Base-by-base conservation (phyloP, 2,113 vertebrate genomes). In the Salminus brasiliensis region DNA sequence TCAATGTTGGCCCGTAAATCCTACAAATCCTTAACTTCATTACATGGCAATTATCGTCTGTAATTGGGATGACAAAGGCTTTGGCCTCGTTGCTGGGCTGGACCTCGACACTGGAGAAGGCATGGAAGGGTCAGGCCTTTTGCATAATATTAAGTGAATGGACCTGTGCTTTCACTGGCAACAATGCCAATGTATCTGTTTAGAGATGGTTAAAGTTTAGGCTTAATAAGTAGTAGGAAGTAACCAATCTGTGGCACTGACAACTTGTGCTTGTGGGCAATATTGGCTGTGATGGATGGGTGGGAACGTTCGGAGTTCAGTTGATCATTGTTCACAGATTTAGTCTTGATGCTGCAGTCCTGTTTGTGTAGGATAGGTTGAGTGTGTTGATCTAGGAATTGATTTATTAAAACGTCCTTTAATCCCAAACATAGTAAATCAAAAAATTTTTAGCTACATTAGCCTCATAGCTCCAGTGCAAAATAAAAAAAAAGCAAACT, bases 1-100 rank as follows among this genome's bases (percentile, higher is more conserved):
- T 93, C 89, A 92, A 90, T 90, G 90, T 89, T 86, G 87, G 91
- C 91, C 90, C 93, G 93, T 97, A 96, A 96, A 97, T 95, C 93
- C 93, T 92, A 93, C 94, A 88, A 94, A 94, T 94, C 94, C 93
- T 95, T 96, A 94, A 96, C 95, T 95, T 95, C 96, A 93, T 96
- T 94, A 94, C 95, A 90, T 91, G 94, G 93, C 93, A 92, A 95
- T 96, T 95, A 94, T 92, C 91, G 89, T 89, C 91, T 84, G 88
- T 93, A 89, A 93, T 90, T 93, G 94, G 90, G 89, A 86, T 85
- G 90, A 95, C 89, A 93, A 94, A 94, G 91, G 93, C 88, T 87
- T 88, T 87, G 71, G 87, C 87, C 88, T 89, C 81, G 88, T 72
- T 76, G 84, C 87, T 92, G 92, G 92, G 90, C 92, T 86, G 86